These are phyloP conservation scores for Lysandra bellargus DNA, from an alignment of 2,888 invertebrate species.

Conservation along the genomic window DNA sequence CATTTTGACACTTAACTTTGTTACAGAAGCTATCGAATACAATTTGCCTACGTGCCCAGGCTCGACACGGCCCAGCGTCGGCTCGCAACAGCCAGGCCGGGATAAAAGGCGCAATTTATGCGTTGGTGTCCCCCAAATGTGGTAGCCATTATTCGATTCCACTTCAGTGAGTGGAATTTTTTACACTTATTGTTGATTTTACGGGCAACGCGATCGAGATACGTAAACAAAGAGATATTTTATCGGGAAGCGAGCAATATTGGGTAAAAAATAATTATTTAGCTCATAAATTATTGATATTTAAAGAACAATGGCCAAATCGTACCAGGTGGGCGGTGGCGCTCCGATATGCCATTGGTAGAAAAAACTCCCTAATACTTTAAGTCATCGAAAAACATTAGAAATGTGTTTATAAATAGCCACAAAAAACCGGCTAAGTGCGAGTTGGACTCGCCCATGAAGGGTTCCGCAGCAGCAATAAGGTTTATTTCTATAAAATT, in stretches of 20 bases:
- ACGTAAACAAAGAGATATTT: not conserved
- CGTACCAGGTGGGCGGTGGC: too few species aligned
- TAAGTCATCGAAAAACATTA: too few species aligned
- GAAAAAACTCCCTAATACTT: too few species aligned
- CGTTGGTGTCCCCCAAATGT: constrained; percentile 66
- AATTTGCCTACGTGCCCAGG: not conserved
- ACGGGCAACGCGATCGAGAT: not conserved
- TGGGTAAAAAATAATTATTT: not conserved
- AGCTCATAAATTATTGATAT: too few species aligned
- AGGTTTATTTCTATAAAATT: too few species aligned
- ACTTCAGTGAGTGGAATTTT: constrained; percentile 26
- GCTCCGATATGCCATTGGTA: too few species aligned
- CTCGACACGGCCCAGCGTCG: constrained; percentile 34
- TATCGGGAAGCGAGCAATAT: not conserved
- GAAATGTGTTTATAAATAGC: too few species aligned
- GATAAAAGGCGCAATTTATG: constrained; percentile 77
- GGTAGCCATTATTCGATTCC: constrained; percentile 42
- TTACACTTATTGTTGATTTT: constrained; percentile 37
- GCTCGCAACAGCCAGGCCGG: constrained; percentile 60
- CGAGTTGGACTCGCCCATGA: too few species aligned
- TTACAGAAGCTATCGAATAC: not conserved
- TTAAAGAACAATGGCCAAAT: too few species aligned
- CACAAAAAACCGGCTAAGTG: too few species aligned
- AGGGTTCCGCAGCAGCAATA: too few species aligned
- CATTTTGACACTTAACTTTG: too few species aligned